Percentiles rank a stretch among this genome's conserved stretches.
These are phyloP conservation scores for Sylvilagus bachmani DNA, from an alignment of 2,113 vertebrate species.

Conservation along the genomic window DNA sequence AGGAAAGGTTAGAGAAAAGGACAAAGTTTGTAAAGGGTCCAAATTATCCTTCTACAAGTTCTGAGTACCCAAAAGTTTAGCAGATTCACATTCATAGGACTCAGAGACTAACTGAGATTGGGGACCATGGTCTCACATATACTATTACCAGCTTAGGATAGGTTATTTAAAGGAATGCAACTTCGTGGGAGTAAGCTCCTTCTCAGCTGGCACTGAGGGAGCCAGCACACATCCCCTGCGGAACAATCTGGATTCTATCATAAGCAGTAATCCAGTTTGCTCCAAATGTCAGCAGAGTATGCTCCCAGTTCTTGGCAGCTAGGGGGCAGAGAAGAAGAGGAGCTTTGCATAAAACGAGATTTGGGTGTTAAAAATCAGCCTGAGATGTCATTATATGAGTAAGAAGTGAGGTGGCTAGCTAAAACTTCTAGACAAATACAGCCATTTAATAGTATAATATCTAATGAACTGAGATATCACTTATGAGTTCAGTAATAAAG, in stretches of 20 bases:
- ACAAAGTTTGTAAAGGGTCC: not conserved
- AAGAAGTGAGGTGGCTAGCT: not conserved
- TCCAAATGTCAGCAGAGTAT: not conserved
- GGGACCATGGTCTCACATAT: not conserved
- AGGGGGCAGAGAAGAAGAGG: not conserved
- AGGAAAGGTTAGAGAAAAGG: not conserved
- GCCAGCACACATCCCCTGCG: not conserved
- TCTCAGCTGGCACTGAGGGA: not conserved
- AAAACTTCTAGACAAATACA: not conserved
- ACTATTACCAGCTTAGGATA: not conserved
- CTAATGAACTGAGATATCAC: not conserved
- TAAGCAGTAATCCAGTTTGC: not conserved
- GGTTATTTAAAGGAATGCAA: not conserved
- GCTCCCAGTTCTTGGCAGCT: too few relatives aligned
- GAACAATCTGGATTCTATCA: not conserved
- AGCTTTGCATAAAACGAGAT: not conserved
- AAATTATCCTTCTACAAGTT: not conserved
- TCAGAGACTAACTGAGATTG: not conserved
- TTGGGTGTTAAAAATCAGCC: not conserved
- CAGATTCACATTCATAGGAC: not conserved
- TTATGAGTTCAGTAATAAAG: not conserved
- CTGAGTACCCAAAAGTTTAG: not conserved
- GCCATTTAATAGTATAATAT: not conserved
- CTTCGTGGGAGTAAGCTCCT: not conserved
- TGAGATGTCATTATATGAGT: not conserved